Evolutionary conservation across 2,113 vertebrate species (phyloP).

Genomic region (Daphoenositta chrysoptera): DNA sequence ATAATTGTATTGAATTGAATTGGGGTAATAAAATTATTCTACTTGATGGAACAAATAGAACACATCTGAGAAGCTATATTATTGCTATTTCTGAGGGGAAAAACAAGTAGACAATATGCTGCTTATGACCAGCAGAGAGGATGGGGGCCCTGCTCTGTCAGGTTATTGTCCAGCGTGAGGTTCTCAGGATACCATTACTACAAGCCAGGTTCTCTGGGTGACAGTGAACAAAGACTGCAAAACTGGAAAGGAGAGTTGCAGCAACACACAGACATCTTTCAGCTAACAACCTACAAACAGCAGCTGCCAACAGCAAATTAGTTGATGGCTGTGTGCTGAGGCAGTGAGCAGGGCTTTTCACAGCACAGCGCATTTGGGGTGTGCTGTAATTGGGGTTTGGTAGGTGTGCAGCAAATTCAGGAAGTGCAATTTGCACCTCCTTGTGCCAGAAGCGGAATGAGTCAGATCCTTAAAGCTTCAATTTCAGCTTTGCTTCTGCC

Average conservation of each 20-base stretch:
- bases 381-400: neutral
- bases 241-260: neutral
- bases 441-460: neutral
- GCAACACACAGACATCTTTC: neutral
- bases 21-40: neutral
- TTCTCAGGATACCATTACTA: neutral
- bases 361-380: neutral
- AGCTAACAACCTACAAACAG: neutral
- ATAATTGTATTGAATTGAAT: neutral
- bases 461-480: slow-evolving; percentile 37
- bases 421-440: slow-evolving; percentile 36
- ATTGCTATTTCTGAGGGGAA: neutral
- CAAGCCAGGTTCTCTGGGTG: neutral
- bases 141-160: neutral
- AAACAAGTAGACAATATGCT: neutral
- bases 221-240: neutral
- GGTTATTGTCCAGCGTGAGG: neutral
- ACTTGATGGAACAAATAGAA: neutral
- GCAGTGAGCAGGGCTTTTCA: neutral
- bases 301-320: neutral
- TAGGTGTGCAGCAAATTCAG: neutral
- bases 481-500: slow-evolving; percentile 25
- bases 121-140: neutral
- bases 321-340: neutral
- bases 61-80: neutral